Conservation (phyloP, 1,140 invertebrate species). For the Leucophenga varia region DNA sequence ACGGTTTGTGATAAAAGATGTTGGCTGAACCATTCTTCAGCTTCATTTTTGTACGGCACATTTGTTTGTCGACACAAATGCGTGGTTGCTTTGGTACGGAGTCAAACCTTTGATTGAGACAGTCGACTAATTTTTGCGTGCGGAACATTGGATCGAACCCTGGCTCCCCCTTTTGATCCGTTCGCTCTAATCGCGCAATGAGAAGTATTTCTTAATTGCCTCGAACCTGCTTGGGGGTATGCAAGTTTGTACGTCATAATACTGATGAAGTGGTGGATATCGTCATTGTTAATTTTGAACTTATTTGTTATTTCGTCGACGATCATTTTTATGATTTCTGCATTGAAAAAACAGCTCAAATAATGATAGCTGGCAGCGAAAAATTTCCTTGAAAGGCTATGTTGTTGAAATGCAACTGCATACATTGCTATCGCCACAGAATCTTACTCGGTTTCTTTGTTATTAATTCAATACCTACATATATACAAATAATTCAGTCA, state of each 20-base stretch:
- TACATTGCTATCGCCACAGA: constrained; percentile 4
- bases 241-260: constrained; percentile 15
- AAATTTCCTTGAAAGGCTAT: background rate
- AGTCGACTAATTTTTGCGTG: constrained; percentile 9
- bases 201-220: constrained; percentile 16
- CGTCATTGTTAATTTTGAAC: constrained; percentile 16
- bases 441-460: constrained; percentile 6
- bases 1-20: background rate
- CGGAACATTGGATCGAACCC: constrained; percentile 21
- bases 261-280: constrained; percentile 12
- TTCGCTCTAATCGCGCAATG: constrained; percentile 15
- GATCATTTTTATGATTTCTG: constrained; percentile 16
- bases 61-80: constrained; percentile 12
- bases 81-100: constrained; percentile 19
- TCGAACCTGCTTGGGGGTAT: constrained; percentile 11
- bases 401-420: constrained; percentile 6
- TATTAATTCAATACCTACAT: constrained; percentile 3
- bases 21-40: too few species aligned
- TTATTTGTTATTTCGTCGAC: constrained; percentile 11
- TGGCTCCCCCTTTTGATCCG: constrained; percentile 18
- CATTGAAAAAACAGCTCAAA: constrained; percentile 11
- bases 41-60: constrained; percentile 20
- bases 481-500: too few species aligned
- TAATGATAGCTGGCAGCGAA: background rate
- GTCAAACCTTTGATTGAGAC: constrained; percentile 19